Base-by-base conservation (phyloP, 2,113 vertebrate species). In the Gadus chalcogrammus region DNA sequence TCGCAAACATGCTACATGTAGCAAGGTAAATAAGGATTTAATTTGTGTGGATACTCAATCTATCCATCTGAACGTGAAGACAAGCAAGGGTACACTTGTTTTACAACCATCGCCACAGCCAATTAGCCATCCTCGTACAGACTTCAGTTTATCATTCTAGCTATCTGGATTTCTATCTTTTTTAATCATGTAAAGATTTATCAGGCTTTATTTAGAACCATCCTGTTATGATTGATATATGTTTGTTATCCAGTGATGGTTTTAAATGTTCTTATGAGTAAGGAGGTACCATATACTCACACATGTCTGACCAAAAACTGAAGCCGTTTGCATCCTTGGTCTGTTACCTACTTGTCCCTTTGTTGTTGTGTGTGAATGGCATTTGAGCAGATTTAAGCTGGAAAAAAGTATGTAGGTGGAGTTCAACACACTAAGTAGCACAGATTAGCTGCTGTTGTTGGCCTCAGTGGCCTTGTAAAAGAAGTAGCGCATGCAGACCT, bases 31-130 rank as follows among this genome's bases (percentile, higher is more conserved):
- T 65, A 65, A 28, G 35, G 12, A 31, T 67, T 59, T 71, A 58
- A 7, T 27, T 38, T 4, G 12, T 62, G 67, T 55, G 31, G n/a
- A 28, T 73, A 56, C 24, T 67, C 55, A 68, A 17, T 69, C 63
- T 9, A 63, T 52, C 69, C 72, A 70, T 72, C 62, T 52, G 13
- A 11, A 72, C 2, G 42, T 65, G 0, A 78, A 35, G 38, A 73
- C 74, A 85, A 83, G 85, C 78, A 87, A 35, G 65, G 82, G 86
- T 58, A 79, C 62, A 72, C 53, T 27, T 58, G 16, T 58, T 58
- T 58, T 58, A 48, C 12, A 1, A n/a, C 48, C 17, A n/a, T 18
- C 28, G 69, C 7, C 68, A 15, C 1, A 31, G 53, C 79, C 13
- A 64, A n/a, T 15, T 3, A 31, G n/a, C 17, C 8, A 4, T 7